Evolutionary conservation across 2,797 vertebrate genomes (phyloP).

Genomic region (Sebastes oblongus): DNA sequence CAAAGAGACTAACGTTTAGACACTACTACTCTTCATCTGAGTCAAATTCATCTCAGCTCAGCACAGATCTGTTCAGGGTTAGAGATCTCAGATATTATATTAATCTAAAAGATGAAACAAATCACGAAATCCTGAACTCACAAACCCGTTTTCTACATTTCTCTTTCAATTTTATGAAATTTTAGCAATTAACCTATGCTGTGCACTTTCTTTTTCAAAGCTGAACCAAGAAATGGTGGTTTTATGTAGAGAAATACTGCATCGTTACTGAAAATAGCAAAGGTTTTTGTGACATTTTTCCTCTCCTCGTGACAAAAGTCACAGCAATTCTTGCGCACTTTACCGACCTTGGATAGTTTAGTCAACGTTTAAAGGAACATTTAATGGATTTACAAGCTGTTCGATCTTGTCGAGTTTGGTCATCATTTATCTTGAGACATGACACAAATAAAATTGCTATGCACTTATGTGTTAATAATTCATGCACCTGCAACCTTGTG

Average conservation of each 20-base stretch:
- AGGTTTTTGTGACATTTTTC: neutral
- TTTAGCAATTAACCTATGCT: neutral
- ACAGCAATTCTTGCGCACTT: neutral
- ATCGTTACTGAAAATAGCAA: neutral
- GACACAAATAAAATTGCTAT: neutral
- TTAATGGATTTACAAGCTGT: neutral
- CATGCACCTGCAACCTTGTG: neutral
- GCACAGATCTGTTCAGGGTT: neutral
- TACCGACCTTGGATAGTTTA: neutral
- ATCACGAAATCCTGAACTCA: neutral
- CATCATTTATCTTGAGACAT: neutral
- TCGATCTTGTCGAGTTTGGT: neutral
- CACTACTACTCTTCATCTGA: neutral
- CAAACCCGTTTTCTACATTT: neutral
- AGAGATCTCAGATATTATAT: neutral
- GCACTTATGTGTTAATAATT: neutral
- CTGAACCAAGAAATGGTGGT: neutral
- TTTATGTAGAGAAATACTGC: neutral
- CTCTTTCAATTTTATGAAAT: neutral
- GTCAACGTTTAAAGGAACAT: neutral
- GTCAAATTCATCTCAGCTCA: neutral
- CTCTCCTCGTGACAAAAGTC: neutral
- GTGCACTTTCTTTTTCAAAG: neutral
- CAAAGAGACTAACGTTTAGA: neutral
- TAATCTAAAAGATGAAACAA: neutral